Conservation (phyloP, 2,113 vertebrate genomes). For the Mesitornis unicolor region DNA sequence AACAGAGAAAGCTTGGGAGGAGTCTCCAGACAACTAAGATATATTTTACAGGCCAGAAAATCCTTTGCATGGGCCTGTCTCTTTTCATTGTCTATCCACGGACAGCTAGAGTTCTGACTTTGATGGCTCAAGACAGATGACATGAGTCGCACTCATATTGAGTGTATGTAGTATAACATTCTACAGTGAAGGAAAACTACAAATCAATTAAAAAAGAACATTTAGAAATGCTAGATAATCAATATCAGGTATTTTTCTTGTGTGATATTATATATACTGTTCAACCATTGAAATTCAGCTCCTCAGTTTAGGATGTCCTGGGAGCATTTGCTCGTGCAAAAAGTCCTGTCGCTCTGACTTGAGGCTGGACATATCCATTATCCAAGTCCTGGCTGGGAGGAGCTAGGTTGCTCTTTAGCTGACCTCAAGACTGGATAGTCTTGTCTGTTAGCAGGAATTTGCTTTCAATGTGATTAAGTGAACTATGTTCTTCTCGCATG, state of each 20-base stretch:
- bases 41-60: background rate
- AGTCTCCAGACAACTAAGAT: background rate
- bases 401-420: background rate
- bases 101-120: background rate
- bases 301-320: background rate
- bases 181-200: background rate
- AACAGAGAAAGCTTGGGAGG: background rate
- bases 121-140: background rate
- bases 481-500: accelerated
- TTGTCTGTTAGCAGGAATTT: background rate
- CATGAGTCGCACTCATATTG: background rate
- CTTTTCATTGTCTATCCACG: background rate
- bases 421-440: background rate
- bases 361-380: background rate
- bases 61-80: background rate
- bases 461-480: background rate
- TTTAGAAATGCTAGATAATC: background rate
- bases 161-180: background rate
- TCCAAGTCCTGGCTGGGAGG: background rate
- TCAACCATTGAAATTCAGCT: background rate
- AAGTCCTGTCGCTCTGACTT: background rate
- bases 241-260: background rate
- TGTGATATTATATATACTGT: background rate
- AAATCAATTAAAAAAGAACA: background rate
- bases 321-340: background rate